Conservation (phyloP, 2,888 invertebrate genomes). For the Petrolisthes cinctipes region DNA sequence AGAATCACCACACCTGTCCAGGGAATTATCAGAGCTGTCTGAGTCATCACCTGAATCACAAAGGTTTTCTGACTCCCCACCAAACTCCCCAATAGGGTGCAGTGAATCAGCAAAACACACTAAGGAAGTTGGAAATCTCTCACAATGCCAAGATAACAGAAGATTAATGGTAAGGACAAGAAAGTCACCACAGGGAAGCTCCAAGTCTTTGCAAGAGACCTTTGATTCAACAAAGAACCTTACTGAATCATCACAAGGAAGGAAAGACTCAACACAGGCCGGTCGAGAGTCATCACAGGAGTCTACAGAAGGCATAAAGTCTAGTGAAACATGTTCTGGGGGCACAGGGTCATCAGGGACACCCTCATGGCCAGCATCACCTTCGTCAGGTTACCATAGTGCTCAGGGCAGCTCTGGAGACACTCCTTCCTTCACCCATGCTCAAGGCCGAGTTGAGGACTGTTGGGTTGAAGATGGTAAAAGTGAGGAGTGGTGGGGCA, state of each 20-base stretch:
- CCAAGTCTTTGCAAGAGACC: neutral
- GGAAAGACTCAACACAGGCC: neutral
- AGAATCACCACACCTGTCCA: neutral
- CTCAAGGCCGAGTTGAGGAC: constrained; percentile 3
- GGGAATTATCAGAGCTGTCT: neutral
- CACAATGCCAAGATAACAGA: neutral
- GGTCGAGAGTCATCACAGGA: neutral
- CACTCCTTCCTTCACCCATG: neutral
- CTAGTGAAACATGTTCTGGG: neutral
- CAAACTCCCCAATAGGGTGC: neutral
- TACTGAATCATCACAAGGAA: neutral
- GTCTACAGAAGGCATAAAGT: neutral
- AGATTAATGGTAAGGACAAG: too few species aligned
- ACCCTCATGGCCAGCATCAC: neutral
- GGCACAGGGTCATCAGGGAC: neutral
- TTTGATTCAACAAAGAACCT: neutral
- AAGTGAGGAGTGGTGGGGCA: neutral
- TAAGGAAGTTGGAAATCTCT: neutral
- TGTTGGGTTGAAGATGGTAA: neutral
- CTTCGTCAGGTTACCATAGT: constrained; percentile 50
- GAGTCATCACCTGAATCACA: neutral
- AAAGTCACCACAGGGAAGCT: neutral
- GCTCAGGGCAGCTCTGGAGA: constrained; percentile 16
- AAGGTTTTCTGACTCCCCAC: neutral
- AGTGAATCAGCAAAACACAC: neutral